Evolutionary conservation across 2,797 vertebrate genomes (phyloP), one percentile per base, ranked within the genome.

Genomic region (Acanthurus leucopareius): DNA sequence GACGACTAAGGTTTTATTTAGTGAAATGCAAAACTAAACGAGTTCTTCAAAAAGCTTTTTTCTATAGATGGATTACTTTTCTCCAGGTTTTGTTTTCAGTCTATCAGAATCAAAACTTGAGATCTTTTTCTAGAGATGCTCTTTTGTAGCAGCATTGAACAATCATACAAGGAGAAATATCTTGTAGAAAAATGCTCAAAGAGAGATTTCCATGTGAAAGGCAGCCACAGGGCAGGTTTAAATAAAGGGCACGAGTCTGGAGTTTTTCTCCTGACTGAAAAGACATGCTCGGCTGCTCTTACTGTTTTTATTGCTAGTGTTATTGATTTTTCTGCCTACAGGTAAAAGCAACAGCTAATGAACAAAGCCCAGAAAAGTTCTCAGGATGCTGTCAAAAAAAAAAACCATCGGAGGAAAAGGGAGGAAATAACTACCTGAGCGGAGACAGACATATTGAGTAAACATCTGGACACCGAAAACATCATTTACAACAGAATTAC

Each of bases 311-410:
- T 65, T 66, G 63, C 58, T 16, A 17, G 48, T 10, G 53, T 32
- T 67, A 84, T 86, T 72, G 85, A 87, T 86, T 88, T 66, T 54
- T 61, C 61, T 69, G 59, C 28, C 69, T 70, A 44, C 44, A 6
- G 78, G 76, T 60, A 75, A 67, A 82, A 73, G 48, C 59, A 68
- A 53, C 57, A 58, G 60, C 67, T 32, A 75, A 82, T 62, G 71
- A 78, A 71, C 48, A 73, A 65, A 84, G 58, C 28, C 17, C 1
- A 49, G 42, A n/a, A 69, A 75, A 19, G 51, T 65, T 68, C 19
- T 64, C 40, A 38, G 20, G 28, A 10, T 19, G 38, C 64, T 76
- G 72, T 79, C 71, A 74, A 68, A 74, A 70, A 25, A 32, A 4
- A 32, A 28, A 28, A 28, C 1, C 2, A 35, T 49, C 71, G 64